A percentile compares a stretch with the other conserved stretches of the same genome.
These are phyloP conservation scores for Sceloporus tristichus DNA, from an alignment of 2,113 vertebrate species.

Conservation along the genomic window DNA sequence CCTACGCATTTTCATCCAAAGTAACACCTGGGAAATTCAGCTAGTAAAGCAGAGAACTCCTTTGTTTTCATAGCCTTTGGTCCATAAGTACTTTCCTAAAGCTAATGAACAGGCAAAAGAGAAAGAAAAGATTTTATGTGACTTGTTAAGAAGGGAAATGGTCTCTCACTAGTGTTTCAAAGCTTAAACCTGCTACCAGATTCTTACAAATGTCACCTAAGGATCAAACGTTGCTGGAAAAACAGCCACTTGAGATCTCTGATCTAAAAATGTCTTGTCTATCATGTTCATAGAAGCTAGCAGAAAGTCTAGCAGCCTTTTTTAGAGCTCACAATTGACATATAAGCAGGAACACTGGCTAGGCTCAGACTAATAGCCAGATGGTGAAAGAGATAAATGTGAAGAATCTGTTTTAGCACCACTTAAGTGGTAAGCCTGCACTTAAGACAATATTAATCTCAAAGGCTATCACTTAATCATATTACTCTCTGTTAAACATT, in stretches of 20 bases:
- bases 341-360: neutral
- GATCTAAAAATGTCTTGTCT: neutral
- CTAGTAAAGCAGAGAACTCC: neutral
- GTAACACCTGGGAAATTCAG: neutral
- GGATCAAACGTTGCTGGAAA: neutral
- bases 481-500: neutral
- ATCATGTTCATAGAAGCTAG: neutral
- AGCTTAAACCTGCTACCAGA: neutral
- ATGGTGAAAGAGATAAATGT: neutral
- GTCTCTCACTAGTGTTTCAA: neutral
- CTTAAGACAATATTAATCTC: neutral
- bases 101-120: neutral
- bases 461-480: neutral
- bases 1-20: neutral
- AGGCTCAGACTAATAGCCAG: neutral
- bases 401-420: neutral
- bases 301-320: neutral
- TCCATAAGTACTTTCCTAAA: neutral
- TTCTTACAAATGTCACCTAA: neutral
- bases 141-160: neutral
- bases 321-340: accelerated
- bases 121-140: neutral
- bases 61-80: neutral
- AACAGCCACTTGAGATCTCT: accelerated
- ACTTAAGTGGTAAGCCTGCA: neutral